Evolutionary conservation across 2,797 vertebrate species (phyloP).

Genomic region (Furcifer pardalis): DNA sequence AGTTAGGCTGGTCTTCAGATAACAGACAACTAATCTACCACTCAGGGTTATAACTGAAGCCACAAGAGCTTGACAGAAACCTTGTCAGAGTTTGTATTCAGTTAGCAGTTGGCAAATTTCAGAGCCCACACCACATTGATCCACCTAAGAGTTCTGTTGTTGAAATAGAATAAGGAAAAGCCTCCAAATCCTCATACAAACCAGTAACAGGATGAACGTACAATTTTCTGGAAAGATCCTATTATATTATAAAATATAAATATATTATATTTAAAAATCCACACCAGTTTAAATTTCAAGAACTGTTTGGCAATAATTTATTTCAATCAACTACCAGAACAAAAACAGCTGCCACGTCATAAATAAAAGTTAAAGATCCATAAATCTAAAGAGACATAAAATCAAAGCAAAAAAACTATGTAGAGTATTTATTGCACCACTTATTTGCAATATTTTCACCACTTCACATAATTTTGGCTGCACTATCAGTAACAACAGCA

Average conservation of each 20-base stretch:
- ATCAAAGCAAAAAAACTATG: slow-evolving; percentile 70
- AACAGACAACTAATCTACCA: too few relatives aligned
- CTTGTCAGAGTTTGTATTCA: too few relatives aligned
- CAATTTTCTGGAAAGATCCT: not conserved
- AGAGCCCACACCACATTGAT: too few relatives aligned
- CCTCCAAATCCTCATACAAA: not conserved
- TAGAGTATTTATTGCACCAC: slow-evolving; percentile 48
- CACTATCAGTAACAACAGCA: too few relatives aligned
- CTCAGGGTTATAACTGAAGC: too few relatives aligned
- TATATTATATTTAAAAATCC: not conserved
- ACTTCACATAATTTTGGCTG: not conserved
- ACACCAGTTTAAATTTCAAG: slow-evolving; percentile 62
- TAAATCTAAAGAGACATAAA: slow-evolving; percentile 79
- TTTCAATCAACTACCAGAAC: slow-evolving; percentile 74
- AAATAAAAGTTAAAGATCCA: slow-evolving; percentile 72
- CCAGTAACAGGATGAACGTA: not conserved
- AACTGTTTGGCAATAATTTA: slow-evolving; percentile 68
- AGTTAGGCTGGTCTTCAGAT: too few relatives aligned
- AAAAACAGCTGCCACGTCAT: slow-evolving; percentile 67
- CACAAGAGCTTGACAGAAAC: too few relatives aligned
- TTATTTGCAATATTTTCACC: slow-evolving; percentile 41
- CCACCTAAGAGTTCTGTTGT: too few relatives aligned
- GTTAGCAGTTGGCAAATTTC: too few relatives aligned
- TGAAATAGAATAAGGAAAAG: not conserved
- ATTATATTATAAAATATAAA: not conserved